phyloP scores from a whole-genome alignment of 53 echinoderm and acorn worm species.

The Holothuria leucospilota region DNA sequence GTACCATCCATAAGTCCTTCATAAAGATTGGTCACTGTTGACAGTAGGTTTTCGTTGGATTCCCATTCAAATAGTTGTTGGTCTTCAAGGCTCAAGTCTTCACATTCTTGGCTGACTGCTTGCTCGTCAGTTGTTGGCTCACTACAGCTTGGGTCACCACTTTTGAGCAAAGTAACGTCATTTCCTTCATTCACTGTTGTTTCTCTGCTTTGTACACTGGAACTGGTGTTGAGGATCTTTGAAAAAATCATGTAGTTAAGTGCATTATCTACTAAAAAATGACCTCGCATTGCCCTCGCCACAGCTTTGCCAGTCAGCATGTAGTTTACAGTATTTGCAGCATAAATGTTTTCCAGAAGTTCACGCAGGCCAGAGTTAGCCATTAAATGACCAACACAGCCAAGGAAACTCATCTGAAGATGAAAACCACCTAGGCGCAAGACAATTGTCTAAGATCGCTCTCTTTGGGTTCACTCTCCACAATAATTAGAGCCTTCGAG shows the following conservation, averaged over 20 bases:
- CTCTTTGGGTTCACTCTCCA: constrained; percentile 13
- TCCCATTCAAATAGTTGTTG: background rate
- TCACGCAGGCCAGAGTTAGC: constrained; percentile 39
- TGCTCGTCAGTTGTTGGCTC: background rate
- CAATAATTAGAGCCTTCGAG: constrained; percentile 58
- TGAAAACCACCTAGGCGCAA: constrained; percentile 66
- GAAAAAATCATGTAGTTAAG: constrained; percentile 47
- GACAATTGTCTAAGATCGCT: constrained; percentile 53
- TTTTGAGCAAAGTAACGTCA: background rate
- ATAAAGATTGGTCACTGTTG: background rate
- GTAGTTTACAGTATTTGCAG: constrained; percentile 49
- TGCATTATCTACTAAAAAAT: constrained; percentile 56
- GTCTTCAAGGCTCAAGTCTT: background rate
- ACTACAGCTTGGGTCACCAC: background rate
- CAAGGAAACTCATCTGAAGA: constrained; percentile 68
- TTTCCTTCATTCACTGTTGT: background rate
- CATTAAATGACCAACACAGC: constrained; percentile 59
- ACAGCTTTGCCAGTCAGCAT: constrained; percentile 66
- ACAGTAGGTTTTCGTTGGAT: background rate
- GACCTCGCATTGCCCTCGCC: constrained; percentile 50
- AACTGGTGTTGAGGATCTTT: background rate
- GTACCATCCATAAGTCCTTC: too few species aligned
- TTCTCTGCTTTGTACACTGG: background rate
- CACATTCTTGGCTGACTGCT: background rate
- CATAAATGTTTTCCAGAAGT: constrained; percentile 50